A percentile compares a stretch with the other conserved stretches of the same genome.
These are phyloP conservation scores for Plusia festucae DNA, from an alignment of 2,888 invertebrate genomes.

Conservation along the genomic window DNA sequence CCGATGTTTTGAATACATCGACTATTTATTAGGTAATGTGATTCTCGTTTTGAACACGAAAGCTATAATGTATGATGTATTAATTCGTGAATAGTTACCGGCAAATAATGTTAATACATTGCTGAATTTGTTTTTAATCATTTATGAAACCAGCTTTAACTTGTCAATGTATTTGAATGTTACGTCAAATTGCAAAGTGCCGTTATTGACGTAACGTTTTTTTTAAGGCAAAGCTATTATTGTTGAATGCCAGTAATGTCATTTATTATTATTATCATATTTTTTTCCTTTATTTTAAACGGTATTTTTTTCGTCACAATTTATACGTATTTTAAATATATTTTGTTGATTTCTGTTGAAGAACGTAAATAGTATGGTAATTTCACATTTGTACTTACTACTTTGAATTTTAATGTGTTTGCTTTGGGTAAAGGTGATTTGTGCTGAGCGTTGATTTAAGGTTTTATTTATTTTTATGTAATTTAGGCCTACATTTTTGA, in stretches of 20 bases:
- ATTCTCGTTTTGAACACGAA: background rate
- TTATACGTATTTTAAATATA: background rate
- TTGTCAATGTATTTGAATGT: conserved; percentile 15
- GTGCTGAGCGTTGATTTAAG: background rate
- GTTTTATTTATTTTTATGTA: background rate
- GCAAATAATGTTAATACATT: conserved; percentile 1
- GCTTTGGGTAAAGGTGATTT: background rate
- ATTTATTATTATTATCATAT: background rate
- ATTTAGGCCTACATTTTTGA: background rate
- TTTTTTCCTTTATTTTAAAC: background rate
- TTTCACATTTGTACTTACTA: background rate
- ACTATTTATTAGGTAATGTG: background rate
- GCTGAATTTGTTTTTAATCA: background rate
- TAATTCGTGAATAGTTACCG: too few relatives aligned
- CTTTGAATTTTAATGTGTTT: conserved; percentile 2
- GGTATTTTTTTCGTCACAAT: background rate
- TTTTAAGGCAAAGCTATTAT: background rate
- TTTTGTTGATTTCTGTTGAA: background rate
- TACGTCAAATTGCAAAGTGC: conserved; percentile 35
- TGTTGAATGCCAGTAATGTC: background rate
- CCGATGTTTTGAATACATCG: too few relatives aligned
- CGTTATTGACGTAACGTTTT: conserved; percentile 15
- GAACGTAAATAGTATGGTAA: background rate
- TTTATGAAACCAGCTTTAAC: background rate
- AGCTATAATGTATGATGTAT: background rate